Conservation (phyloP, 2,797 vertebrate species). For the Premnoplex brunnescens region DNA sequence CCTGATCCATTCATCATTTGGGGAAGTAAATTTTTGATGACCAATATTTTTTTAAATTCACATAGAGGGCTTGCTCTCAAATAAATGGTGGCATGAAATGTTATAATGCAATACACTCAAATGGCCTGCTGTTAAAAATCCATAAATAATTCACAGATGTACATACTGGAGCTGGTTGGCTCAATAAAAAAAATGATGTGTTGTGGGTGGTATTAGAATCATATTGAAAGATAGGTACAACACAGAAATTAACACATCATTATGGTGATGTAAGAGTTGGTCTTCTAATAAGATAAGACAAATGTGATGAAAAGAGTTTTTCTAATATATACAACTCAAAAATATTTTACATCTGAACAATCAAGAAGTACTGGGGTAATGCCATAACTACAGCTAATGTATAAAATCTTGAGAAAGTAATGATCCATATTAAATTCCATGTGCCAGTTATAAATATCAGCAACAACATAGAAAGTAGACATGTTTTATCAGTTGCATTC, state of each 20-base stretch:
- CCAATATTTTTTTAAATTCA: neutral
- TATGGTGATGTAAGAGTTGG: neutral
- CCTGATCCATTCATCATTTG: neutral
- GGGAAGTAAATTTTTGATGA: neutral
- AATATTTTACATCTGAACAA: constrained; percentile 17
- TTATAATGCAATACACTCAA: neutral
- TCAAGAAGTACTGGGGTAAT: neutral
- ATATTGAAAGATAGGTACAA: neutral
- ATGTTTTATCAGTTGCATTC: constrained; percentile 13
- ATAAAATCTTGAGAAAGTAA: constrained; percentile 47
- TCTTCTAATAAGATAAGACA: neutral
- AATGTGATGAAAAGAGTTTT: neutral
- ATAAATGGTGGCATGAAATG: neutral
- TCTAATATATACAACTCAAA: neutral
- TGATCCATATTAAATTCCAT: constrained; percentile 25
- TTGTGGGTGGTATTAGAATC: neutral
- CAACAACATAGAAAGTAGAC: neutral
- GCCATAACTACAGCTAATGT: neutral
- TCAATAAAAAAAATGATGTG: neutral
- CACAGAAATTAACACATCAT: neutral
- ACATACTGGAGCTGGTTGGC: neutral
- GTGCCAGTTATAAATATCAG: constrained; percentile 45
- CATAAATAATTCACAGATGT: neutral
- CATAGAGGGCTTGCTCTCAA: neutral
- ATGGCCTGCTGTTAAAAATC: neutral